Conservation (phyloP, 2,888 invertebrate species). For the Desoria tigrina region DNA sequence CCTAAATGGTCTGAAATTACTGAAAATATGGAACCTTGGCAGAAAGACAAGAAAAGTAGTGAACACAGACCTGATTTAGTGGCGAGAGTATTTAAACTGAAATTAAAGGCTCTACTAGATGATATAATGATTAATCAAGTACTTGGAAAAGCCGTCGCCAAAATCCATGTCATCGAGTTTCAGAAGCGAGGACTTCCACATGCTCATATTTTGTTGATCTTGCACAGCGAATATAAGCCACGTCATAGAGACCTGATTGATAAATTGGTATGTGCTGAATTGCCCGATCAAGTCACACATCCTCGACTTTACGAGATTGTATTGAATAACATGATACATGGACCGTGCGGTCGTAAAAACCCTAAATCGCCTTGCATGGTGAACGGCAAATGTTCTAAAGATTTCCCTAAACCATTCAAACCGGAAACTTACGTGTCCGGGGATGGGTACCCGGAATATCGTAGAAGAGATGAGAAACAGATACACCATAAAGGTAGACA, state of each 20-base stretch:
- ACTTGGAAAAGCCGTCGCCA: constrained; percentile 39
- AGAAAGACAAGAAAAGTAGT: constrained; percentile 25
- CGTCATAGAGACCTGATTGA: constrained; percentile 33
- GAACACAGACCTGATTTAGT: constrained; percentile 56
- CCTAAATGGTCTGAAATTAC: constrained; percentile 57
- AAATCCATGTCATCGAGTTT: constrained; percentile 54
- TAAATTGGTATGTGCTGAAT: constrained; percentile 49
- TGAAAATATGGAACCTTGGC: constrained; percentile 51
- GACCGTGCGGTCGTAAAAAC: constrained; percentile 55
- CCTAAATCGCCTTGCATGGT: constrained; percentile 56
- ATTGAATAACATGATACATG: constrained; percentile 54
- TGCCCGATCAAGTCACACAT: constrained; percentile 43
- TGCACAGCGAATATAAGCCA: constrained; percentile 37
- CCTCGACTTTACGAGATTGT: constrained; percentile 44
- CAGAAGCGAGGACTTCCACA: constrained; percentile 54
- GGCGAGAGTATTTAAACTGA: constrained; percentile 55
- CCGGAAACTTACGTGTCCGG: constrained; percentile 52
- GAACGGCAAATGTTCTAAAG: constrained; percentile 56
- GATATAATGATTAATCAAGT: constrained; percentile 43
- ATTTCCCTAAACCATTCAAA: constrained; percentile 55
- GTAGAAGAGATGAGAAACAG: constrained; percentile 45
- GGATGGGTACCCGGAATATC: constrained; percentile 56
- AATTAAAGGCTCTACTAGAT: constrained; percentile 53
- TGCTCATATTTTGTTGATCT: constrained; percentile 42
- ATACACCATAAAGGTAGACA: background rate